phyloP scores from a whole-genome alignment of 2,113 vertebrate genomes.

The Mesocricetus auratus region DNA sequence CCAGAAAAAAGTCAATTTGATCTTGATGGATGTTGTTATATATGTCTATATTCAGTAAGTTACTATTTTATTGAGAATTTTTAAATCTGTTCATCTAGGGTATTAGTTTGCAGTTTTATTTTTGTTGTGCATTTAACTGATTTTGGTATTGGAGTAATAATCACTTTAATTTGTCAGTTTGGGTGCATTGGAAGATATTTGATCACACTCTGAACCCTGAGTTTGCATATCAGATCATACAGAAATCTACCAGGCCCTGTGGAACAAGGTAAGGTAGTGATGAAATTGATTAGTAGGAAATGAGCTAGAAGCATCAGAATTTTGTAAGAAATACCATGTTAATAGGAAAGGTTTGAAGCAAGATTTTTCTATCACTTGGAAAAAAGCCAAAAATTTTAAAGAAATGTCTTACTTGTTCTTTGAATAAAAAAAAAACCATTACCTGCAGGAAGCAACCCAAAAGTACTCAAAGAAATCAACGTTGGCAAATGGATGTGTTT shows the following conservation, averaged over 20 bases:
- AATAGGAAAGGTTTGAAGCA: neutral
- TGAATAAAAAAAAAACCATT: neutral
- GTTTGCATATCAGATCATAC: neutral
- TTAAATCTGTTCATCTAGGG: neutral
- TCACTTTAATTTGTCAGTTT: neutral
- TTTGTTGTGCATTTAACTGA: neutral
- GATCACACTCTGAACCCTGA: neutral
- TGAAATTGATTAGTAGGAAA: neutral
- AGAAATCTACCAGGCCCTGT: neutral
- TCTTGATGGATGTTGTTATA: neutral
- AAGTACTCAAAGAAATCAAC: neutral
- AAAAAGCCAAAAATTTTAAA: neutral
- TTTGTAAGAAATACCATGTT: neutral
- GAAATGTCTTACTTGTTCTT: neutral
- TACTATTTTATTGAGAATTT: neutral
- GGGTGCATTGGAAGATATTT: neutral
- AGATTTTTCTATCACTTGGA: neutral
- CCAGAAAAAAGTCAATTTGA: neutral
- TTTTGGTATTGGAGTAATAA: neutral
- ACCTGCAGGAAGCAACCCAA: neutral
- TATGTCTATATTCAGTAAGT: neutral
- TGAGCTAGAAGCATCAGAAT: neutral
- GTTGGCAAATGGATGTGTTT: neutral
- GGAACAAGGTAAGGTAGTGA: neutral
- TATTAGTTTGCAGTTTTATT: neutral